phyloP scores from a whole-genome alignment of 53 echinoderm and acorn worm genomes.

The Echinarachnius parma region DNA sequence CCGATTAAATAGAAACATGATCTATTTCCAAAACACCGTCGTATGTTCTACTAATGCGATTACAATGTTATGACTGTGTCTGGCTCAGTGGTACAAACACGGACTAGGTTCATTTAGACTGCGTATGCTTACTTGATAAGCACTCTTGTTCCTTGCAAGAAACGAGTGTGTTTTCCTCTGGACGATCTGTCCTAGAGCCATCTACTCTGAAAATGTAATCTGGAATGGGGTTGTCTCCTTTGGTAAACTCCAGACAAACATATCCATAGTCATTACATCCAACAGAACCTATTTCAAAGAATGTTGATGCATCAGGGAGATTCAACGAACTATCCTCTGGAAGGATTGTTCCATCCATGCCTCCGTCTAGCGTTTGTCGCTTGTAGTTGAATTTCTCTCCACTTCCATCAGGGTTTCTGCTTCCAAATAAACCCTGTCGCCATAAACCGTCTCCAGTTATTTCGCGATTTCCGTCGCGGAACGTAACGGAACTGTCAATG shows the following conservation, averaged over 20 bases:
- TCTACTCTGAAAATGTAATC: conserved; percentile 57
- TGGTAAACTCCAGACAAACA: conserved; percentile 80
- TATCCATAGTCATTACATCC: conserved; percentile 61
- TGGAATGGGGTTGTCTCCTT: conserved; percentile 61
- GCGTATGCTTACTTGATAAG: conserved; percentile 62
- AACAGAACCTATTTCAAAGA: conserved; percentile 72
- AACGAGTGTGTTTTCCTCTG: conserved; percentile 43
- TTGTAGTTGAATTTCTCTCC: conserved; percentile 69
- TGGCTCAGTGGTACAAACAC: too few species aligned
- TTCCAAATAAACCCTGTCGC: conserved; percentile 69
- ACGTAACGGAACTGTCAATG: conserved; percentile 50
- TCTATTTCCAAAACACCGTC: too few species aligned
- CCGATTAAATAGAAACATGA: too few species aligned
- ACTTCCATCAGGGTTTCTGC: conserved; percentile 53
- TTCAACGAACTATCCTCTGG: conserved; percentile 44
- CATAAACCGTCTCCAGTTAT: conserved; percentile 61
- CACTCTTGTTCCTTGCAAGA: conserved; percentile 73
- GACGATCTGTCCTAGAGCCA: conserved; percentile 25
- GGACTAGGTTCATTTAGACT: background rate
- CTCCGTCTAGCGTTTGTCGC: conserved; percentile 48
- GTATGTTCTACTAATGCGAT: too few species aligned
- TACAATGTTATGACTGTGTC: too few species aligned
- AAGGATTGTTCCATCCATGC: conserved; percentile 42
- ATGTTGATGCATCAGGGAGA: conserved; percentile 36
- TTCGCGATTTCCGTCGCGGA: conserved; percentile 43